These are phyloP conservation scores for Protonibea diacanthus DNA, from an alignment of 2,797 vertebrate species.

Conservation along the genomic window DNA sequence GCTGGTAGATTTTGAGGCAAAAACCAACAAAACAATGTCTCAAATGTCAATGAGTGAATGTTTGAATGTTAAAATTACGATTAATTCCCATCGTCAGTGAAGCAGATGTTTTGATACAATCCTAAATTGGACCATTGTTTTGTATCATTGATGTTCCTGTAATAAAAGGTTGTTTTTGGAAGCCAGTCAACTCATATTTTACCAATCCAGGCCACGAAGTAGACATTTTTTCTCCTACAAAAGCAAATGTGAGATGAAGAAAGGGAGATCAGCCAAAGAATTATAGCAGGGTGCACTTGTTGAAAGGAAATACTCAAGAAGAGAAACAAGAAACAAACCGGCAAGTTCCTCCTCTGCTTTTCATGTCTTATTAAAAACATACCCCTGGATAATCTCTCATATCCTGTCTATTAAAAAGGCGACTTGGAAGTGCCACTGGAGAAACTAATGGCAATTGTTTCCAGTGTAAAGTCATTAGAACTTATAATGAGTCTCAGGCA, in stretches of 20 bases:
- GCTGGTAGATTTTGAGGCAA: conserved; percentile 7
- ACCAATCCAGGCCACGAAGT: conserved; percentile 13
- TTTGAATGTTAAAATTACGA: conserved; percentile 35
- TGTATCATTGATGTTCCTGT: conserved; percentile 7
- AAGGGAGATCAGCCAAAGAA: conserved; percentile 15
- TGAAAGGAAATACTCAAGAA: conserved; percentile 44
- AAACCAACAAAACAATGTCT: conserved; percentile 30
- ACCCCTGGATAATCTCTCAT: conserved; percentile 72
- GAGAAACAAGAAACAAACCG: conserved; percentile 36
- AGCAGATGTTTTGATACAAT: conserved; percentile 37
- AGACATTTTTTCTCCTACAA: conserved; percentile 26
- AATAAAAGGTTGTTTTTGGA: conserved; percentile 38
- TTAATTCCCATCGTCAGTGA: conserved; percentile 28
- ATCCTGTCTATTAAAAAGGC: conserved; percentile 76
- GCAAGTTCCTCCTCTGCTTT: conserved; percentile 51
- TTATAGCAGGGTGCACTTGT: conserved; percentile 20
- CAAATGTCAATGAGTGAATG: conserved; percentile 42
- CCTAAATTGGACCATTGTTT: conserved; percentile 11
- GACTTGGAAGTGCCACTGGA: conserved; percentile 60
- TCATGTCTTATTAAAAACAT: conserved; percentile 81
- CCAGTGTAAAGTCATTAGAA: conserved; percentile 73
- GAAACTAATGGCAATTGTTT: conserved; percentile 75
- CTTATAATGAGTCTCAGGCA: conserved; percentile 70
- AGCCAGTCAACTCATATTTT: background rate
- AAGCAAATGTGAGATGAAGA: conserved; percentile 37